Evolutionary conservation across 2,113 vertebrate genomes (phyloP).

Genomic region (Antigone vipio): DNA sequence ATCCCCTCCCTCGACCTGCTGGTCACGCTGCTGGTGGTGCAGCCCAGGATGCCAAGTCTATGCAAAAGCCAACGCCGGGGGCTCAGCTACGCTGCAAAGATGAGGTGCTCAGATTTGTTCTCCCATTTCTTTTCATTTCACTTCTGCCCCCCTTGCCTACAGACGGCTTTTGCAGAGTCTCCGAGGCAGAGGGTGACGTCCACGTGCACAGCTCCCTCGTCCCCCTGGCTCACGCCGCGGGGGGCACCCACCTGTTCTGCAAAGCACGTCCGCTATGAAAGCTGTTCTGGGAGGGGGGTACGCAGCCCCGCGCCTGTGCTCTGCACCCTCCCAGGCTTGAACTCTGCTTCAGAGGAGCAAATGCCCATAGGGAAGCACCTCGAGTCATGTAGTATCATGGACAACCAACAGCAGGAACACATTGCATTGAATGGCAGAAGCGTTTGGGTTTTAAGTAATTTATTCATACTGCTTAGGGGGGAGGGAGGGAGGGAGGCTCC

Average conservation of each 20-base stretch:
- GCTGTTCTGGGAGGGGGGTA: neutral
- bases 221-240: fast-evolving
- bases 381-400: fast-evolving
- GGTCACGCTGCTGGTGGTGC: fast-evolving
- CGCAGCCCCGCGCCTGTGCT: neutral
- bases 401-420: neutral
- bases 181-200: neutral
- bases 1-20: fast-evolving
- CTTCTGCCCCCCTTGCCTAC: neutral
- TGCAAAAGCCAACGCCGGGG: fast-evolving
- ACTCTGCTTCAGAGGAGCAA: neutral
- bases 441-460: neutral
- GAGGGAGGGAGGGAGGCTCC: fast-evolving
- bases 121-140: neutral
- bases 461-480: fast-evolving
- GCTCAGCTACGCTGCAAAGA: fast-evolving
- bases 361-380: neutral
- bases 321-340: neutral
- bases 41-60: neutral
- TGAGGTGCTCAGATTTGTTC: neutral
- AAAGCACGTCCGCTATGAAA: neutral
- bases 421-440: neutral
- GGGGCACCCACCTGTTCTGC: neutral
- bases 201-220: neutral
- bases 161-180: neutral